Conservation (phyloP, 1,140 invertebrate genomes). For the Helicoverpa armigera region DNA sequence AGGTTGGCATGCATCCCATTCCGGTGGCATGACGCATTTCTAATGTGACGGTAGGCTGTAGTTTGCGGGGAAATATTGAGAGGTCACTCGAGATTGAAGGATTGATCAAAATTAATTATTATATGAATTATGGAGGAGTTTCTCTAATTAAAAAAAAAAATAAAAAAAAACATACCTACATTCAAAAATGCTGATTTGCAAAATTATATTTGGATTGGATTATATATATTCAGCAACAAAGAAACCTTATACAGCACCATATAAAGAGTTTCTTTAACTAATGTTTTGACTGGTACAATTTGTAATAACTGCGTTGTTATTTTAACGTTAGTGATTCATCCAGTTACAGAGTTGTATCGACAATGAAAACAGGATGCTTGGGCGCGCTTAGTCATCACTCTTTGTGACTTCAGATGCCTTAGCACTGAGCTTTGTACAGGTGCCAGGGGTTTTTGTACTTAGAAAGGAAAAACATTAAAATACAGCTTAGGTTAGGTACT, state of each 20-base stretch:
- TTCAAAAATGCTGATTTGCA: too few relatives aligned
- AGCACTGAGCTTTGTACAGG: constrained; percentile 23
- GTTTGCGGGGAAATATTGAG: not conserved
- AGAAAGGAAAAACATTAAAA: too few relatives aligned
- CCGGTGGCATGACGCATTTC: constrained; percentile 40
- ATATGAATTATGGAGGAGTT: too few relatives aligned
- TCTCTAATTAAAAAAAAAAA: too few relatives aligned
- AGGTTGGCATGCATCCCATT: constrained; percentile 53
- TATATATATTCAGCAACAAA: constrained; percentile 19
- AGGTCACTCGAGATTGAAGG: too few relatives aligned
- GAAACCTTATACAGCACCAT: not conserved
- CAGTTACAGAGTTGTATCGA: constrained; percentile 65
- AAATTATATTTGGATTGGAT: too few relatives aligned
- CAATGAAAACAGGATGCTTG: constrained; percentile 69
- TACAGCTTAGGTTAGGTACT: too few relatives aligned
- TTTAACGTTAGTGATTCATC: constrained; percentile 67
- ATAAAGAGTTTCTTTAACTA: constrained; percentile 29
- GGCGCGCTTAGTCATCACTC: constrained; percentile 62
- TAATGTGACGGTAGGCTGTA: not conserved
- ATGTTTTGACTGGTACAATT: constrained; percentile 56
- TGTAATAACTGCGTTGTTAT: constrained; percentile 57
- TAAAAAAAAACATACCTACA: too few relatives aligned
- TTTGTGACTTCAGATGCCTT: constrained; percentile 46
- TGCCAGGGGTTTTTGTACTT: not conserved
- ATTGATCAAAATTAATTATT: too few relatives aligned